Evolutionary conservation across 2,113 vertebrate species (phyloP).

Genomic region (Empidonax traillii): DNA sequence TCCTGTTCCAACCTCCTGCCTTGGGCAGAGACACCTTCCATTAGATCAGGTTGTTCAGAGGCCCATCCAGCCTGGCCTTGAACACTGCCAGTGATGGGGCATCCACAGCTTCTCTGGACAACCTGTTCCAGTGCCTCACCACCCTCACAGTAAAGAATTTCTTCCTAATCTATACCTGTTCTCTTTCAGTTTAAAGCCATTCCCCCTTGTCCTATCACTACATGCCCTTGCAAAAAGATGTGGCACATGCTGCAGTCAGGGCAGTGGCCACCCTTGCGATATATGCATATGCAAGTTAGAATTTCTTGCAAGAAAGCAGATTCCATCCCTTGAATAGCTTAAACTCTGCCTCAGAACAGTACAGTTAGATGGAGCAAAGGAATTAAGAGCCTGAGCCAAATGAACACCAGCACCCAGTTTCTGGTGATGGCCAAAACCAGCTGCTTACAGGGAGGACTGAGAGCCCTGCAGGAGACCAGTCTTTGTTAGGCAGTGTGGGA

Average conservation of each 20-base stretch:
- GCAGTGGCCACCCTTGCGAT: not conserved
- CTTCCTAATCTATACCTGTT: not conserved
- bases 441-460: not conserved
- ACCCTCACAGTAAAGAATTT: not conserved
- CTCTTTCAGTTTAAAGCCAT: not conserved
- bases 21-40: not conserved
- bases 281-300: not conserved
- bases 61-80: not conserved
- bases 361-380: not conserved
- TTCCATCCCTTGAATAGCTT: not conserved
- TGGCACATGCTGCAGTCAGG: not conserved
- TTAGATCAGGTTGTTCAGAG: not conserved
- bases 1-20: rapidly evolving
- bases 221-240: not conserved
- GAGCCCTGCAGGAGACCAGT: not conserved
- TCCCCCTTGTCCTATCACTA: not conserved
- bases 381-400: not conserved
- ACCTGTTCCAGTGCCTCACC: not conserved
- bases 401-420: not conserved
- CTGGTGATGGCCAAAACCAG: not conserved
- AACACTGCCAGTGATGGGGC: not conserved
- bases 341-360: not conserved
- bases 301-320: not conserved
- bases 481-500: not conserved
- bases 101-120: not conserved